Evolutionary conservation across 2,113 vertebrate genomes (phyloP), one percentile per base, ranked within the genome.

Genomic region (Xenopus borealis): DNA sequence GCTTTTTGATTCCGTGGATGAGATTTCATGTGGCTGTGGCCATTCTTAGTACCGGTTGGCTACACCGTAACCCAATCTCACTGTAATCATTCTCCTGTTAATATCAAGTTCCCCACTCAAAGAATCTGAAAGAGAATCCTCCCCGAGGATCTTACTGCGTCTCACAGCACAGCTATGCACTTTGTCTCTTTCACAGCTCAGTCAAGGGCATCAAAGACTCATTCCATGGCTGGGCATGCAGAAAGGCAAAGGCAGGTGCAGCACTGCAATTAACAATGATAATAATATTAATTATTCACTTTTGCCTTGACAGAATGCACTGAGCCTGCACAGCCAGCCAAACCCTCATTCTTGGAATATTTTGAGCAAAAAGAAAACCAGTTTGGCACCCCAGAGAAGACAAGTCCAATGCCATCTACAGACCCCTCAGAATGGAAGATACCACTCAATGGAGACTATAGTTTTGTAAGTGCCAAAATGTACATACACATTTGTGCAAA

Each of bases 331-430:
- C 94, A 96, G 81, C 92, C 90, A 10, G 86, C 89, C 80, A 97
- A 92, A 79, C 96, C 97, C 1, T 95, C 97, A 78, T 99, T 99
- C 87, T 91, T 99, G 50, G 93, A 98, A 82, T 99, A 98, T 85
- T 98, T 99, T 82, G 97, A 99, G 83, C 94, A 96, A 88, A 96
- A 98, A 72, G 95, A 96, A 84, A 91, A 88, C 79, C 88, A 90
- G 78, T 88, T 91, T 72, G 94, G 89, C 86, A 92, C 83, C 80
- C 91, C 92, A 33, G 90, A 90, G 71, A 89, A 92, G 52, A 84
- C 87, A 76, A 82, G 80, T 59, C 66, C 83, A 79, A 83, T 82
- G 72, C 86, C 88, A 58, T 78, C 86, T 82, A 88, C 89, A 78
- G 87, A 86, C 82, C 87, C 86, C 47, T 89, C 90, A 7, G 92